Evolutionary conservation across 1,140 invertebrate genomes (phyloP).

Genomic region (Drosophila sechellia): DNA sequence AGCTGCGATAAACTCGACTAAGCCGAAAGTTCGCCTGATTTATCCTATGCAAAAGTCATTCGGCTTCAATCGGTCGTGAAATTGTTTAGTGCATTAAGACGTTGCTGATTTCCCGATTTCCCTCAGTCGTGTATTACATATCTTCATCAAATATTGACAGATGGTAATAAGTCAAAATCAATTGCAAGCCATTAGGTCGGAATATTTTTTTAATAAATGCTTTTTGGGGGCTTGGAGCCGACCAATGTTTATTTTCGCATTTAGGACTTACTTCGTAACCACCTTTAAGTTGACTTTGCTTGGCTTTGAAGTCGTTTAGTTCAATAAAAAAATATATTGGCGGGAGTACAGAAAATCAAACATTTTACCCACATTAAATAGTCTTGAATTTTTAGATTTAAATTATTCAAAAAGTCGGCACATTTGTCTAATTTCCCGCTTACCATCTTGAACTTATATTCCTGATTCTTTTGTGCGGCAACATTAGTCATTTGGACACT

Average conservation of each 20-base stretch:
- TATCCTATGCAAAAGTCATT: slow-evolving; percentile 60
- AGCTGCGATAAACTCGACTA: slow-evolving; percentile 38
- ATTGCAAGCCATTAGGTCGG: slow-evolving; percentile 42
- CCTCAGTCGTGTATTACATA: slow-evolving; percentile 25
- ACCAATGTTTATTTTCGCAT: slow-evolving; percentile 19
- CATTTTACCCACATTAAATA: too few relatives aligned
- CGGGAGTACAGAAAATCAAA: too few relatives aligned
- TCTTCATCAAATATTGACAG: slow-evolving; percentile 46
- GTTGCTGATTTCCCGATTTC: too few relatives aligned
- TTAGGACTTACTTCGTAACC: not conserved
- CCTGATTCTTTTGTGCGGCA: slow-evolving; percentile 7
- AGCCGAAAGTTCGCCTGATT: slow-evolving; percentile 40
- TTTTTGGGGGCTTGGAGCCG: not conserved
- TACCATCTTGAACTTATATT: not conserved
- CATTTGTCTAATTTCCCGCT: not conserved
- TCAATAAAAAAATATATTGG: not conserved
- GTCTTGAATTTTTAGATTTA: not conserved
- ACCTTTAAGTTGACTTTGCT: not conserved
- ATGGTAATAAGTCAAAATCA: slow-evolving; percentile 59
- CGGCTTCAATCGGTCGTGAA: slow-evolving; percentile 67
- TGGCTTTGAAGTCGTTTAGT: not conserved
- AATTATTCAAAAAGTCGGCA: too few relatives aligned
- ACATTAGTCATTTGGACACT: slow-evolving; percentile 29
- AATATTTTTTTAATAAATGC: not conserved
- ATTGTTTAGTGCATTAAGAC: slow-evolving; percentile 64